These are phyloP conservation scores for Riparia riparia DNA, from an alignment of 2,113 vertebrate genomes.

Conservation along the genomic window DNA sequence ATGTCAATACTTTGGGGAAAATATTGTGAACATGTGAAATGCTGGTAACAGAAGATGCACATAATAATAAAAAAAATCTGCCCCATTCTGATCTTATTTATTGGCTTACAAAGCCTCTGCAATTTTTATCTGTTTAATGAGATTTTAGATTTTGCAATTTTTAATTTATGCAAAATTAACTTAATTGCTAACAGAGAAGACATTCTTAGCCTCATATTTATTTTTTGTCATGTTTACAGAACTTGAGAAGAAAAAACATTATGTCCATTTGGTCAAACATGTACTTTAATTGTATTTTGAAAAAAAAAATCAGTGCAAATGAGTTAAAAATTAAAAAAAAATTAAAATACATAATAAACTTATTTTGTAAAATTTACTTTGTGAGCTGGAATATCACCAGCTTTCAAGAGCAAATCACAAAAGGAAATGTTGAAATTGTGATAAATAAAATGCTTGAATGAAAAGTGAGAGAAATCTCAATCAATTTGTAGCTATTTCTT, in stretches of 20 bases:
- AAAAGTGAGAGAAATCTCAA: background rate
- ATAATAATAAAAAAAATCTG: background rate
- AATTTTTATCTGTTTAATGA: slow-evolving; percentile 65
- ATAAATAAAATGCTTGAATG: background rate
- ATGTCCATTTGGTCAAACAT: background rate
- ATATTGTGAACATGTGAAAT: slow-evolving; percentile 36
- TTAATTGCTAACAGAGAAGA: slow-evolving; percentile 69
- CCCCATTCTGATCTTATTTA: slow-evolving; percentile 43
- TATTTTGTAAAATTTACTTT: background rate
- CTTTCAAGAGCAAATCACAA: background rate
- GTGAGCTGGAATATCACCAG: background rate
- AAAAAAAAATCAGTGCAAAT: background rate
- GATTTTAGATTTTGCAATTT: slow-evolving; percentile 64
- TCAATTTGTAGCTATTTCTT: background rate
- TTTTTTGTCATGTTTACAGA: slow-evolving; percentile 29
- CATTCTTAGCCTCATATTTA: slow-evolving; percentile 5
- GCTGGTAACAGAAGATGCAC: background rate
- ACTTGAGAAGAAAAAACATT: background rate
- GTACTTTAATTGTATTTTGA: background rate
- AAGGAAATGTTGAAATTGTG: background rate
- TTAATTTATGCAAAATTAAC: slow-evolving; percentile 64
- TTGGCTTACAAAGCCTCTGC: slow-evolving; percentile 34
- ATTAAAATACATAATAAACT: background rate
- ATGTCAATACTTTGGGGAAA: slow-evolving; percentile 13
- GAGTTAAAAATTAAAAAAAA: background rate